These are phyloP conservation scores for Hypomecis atomaria DNA, from an alignment of 2,888 invertebrate species.

Conservation along the genomic window DNA sequence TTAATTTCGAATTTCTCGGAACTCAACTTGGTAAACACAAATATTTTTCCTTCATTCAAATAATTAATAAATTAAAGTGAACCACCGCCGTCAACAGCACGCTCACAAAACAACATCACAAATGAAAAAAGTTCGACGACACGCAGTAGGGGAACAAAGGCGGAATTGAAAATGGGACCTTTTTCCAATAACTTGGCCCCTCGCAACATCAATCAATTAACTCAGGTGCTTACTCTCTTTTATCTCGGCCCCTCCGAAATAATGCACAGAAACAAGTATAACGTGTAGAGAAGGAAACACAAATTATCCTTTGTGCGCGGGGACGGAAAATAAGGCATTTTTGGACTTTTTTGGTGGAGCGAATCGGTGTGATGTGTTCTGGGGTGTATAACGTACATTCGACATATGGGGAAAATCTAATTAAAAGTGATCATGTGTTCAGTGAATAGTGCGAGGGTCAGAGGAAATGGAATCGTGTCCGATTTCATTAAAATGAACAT, in stretches of 20 bases:
- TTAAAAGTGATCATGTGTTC: constrained; percentile 11
- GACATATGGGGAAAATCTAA: constrained; percentile 12
- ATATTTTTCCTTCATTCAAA: neutral
- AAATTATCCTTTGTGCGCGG: constrained; percentile 26
- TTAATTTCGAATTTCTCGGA: neutral
- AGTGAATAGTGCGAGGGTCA: constrained; percentile 1
- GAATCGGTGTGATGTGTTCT: constrained; percentile 12
- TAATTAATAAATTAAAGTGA: constrained; percentile 12
- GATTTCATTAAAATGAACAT: neutral
- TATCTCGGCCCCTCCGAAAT: constrained; percentile 45
- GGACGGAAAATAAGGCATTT: constrained; percentile 20
- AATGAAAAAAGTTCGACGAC: constrained; percentile 36
- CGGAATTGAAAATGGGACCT: constrained; percentile 58
- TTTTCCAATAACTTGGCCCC: constrained; percentile 54
- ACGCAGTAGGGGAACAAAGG: constrained; percentile 48
- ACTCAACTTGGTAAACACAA: neutral
- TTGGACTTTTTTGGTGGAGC: constrained; percentile 12
- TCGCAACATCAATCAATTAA: constrained; percentile 68
- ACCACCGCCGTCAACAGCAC: constrained; percentile 19
- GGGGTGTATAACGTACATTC: constrained; percentile 3
- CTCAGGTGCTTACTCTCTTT: constrained; percentile 55
- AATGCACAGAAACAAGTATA: constrained; percentile 27
- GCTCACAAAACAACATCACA: constrained; percentile 21
- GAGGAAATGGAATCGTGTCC: neutral
- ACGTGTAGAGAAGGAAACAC: constrained; percentile 25